Conservation (phyloP, 2,113 vertebrate genomes). For the Tupaia tana region DNA sequence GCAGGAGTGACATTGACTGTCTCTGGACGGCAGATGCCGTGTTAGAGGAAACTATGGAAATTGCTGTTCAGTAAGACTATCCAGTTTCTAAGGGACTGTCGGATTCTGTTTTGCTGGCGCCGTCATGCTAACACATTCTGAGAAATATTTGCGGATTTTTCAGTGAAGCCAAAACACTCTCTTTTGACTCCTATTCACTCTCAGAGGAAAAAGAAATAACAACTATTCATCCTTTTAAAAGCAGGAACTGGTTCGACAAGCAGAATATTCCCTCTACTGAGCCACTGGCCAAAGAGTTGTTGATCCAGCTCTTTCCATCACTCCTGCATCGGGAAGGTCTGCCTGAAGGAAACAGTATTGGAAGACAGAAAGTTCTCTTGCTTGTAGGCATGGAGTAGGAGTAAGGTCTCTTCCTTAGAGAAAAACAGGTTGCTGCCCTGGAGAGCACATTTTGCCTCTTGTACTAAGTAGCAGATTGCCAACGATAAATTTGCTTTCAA, state of each 20-base stretch:
- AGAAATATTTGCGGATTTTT: conserved; percentile 77
- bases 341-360: conserved; percentile 52
- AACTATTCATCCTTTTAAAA: conserved; percentile 57
- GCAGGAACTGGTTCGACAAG: background rate
- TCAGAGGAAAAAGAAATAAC: background rate
- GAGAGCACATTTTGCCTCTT: conserved; percentile 53
- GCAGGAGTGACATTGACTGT: conserved; percentile 4
- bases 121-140: conserved; percentile 63
- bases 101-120: conserved; percentile 22
- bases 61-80: conserved; percentile 11
- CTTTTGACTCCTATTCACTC: conserved; percentile 57
- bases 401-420: conserved; percentile 35
- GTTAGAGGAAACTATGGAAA: conserved; percentile 54
- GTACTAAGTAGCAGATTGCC: conserved; percentile 20
- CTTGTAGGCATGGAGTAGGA: conserved; percentile 11
- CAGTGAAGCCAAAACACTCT: conserved; percentile 58
- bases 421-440: conserved; percentile 62
- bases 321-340: conserved; percentile 1
- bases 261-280: conserved; percentile 49
- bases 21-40: conserved; percentile 24
- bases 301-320: conserved; percentile 17
- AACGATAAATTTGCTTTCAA: conserved; percentile 65
- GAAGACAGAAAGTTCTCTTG: conserved; percentile 63
- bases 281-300: conserved; percentile 62
- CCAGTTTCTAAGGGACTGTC: conserved; percentile 4